A percentile compares a stretch with the other conserved stretches of the same genome.
These are phyloP conservation scores for Anoplolepis gracilipes DNA, from an alignment of 1,140 invertebrate genomes.

Conservation along the genomic window DNA sequence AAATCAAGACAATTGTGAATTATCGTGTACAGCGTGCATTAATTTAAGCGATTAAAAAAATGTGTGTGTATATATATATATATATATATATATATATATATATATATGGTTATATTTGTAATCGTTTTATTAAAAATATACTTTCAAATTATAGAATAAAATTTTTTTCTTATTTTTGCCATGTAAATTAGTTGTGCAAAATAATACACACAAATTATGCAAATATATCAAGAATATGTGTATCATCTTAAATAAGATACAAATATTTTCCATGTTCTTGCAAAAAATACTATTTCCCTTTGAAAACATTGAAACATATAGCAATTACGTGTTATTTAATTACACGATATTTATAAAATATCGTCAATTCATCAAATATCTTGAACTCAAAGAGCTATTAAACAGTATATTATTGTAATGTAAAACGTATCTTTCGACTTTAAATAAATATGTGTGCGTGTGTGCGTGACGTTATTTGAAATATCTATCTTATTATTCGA, in stretches of 20 bases:
- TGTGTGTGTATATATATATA: not conserved
- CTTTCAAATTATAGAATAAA: not conserved
- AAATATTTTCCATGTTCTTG: not conserved
- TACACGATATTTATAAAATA: not conserved
- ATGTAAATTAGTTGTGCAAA: conserved; percentile 1
- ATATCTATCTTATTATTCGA: not conserved
- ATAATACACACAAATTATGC: conserved; percentile 20
- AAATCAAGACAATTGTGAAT: not conserved
- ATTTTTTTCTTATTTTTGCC: not conserved
- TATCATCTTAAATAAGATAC: not conserved
- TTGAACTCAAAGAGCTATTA: not conserved
- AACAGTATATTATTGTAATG: not conserved
- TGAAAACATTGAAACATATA: not conserved
- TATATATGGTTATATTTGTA: not conserved
- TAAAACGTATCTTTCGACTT: not conserved
- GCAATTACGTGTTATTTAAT: not conserved
- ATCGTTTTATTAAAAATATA: not conserved
- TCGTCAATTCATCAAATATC: not conserved
- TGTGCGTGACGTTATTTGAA: too few relatives aligned
- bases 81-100: not conserved
- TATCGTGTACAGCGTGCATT: not conserved
- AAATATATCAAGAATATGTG: conserved; percentile 10
- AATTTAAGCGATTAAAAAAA: not conserved
- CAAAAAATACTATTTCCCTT: not conserved
- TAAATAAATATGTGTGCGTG: not conserved